These are phyloP conservation scores for Pteropus alecto DNA, from an alignment of 2,113 vertebrate genomes.

Conservation along the genomic window DNA sequence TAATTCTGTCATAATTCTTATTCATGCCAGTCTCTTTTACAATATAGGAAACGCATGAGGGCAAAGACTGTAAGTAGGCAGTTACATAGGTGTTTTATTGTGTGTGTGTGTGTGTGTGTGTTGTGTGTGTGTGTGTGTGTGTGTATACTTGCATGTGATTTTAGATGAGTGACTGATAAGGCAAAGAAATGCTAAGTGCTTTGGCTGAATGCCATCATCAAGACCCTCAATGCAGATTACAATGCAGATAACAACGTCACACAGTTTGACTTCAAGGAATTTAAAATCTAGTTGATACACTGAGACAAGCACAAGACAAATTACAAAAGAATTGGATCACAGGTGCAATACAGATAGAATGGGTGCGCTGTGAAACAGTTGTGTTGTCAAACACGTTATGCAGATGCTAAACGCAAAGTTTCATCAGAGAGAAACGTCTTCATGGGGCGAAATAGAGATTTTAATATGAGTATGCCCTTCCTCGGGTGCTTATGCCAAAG, in stretches of 20 bases:
- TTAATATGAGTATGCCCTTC: not conserved
- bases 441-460: not conserved
- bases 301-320: not conserved
- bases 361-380: not conserved
- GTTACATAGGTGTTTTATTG: not conserved
- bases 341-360: not conserved
- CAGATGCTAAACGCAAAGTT: not conserved
- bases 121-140: not conserved
- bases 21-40: not conserved
- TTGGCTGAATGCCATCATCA: not conserved
- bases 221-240: not conserved
- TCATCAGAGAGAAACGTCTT: not conserved
- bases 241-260: not conserved
- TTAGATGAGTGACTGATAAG: not conserved
- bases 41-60: not conserved
- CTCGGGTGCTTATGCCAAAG: not conserved
- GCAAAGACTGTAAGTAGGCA: not conserved
- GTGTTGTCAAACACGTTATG: not conserved
- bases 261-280: slow-evolving; percentile 18
- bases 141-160: not conserved
- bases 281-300: not conserved
- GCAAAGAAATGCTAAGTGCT: not conserved
- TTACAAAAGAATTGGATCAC: not conserved
- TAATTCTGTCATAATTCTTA: not conserved
- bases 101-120: not conserved